phyloP scores from a whole-genome alignment of 2,797 vertebrate genomes.

The Melanotaenia boesemani region DNA sequence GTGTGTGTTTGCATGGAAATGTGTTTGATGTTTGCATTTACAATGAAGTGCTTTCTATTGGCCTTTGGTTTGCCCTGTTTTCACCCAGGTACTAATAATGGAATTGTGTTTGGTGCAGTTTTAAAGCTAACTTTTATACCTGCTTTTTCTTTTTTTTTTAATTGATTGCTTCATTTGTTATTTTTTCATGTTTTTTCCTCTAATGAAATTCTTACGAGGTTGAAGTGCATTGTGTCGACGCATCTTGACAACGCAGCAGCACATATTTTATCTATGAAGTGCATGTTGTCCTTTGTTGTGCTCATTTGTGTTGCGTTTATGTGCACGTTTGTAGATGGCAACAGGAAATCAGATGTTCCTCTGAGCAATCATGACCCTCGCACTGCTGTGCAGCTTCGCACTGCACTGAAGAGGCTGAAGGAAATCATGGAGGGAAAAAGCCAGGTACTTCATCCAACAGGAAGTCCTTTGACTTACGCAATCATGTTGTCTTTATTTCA shows the following conservation, averaged over 20 bases:
- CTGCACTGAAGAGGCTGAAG: constrained; percentile 95
- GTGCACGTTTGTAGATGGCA: constrained; percentile 82
- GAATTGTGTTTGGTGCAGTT: constrained; percentile 50
- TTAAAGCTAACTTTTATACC: constrained; percentile 51
- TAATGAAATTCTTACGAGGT: constrained; percentile 11
- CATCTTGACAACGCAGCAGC: constrained; percentile 7
- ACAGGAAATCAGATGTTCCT: constrained; percentile 90
- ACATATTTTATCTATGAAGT: background rate
- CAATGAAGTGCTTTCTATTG: constrained; percentile 22
- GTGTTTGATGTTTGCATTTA: constrained; percentile 39
- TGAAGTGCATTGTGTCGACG: constrained; percentile 36
- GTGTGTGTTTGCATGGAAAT: constrained; percentile 33
- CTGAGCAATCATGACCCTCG: constrained; percentile 95
- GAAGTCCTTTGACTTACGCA: background rate
- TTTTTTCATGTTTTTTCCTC: constrained; percentile 28
- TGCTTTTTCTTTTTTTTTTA: constrained; percentile 15
- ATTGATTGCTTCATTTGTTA: constrained; percentile 1
- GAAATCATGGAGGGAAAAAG: constrained; percentile 99
- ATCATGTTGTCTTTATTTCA: no score
- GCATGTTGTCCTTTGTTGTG: background rate
- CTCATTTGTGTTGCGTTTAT: background rate
- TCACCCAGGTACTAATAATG: constrained; percentile 54
- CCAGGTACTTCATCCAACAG: constrained; percentile 85
- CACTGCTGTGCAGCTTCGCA: constrained; percentile 96
- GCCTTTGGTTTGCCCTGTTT: constrained; percentile 59